These are phyloP conservation scores for Boloria selene DNA, from an alignment of 2,888 invertebrate species.

Conservation along the genomic window DNA sequence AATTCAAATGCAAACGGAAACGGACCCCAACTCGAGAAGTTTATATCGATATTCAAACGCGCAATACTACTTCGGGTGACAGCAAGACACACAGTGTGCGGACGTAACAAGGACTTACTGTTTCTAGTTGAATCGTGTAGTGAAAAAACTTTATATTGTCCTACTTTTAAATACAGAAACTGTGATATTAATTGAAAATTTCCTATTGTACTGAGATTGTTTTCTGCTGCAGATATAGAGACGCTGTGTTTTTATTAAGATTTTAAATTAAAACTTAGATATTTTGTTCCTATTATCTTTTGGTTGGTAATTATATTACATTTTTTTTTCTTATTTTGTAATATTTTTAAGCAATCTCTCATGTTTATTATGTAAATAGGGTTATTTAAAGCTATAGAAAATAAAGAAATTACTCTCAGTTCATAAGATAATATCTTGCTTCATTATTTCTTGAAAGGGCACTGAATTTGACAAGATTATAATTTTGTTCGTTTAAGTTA, in stretches of 20 bases:
- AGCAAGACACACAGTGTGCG: slow-evolving; percentile 80
- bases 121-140: slow-evolving; percentile 78
- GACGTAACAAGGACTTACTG: slow-evolving; percentile 82
- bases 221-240: slow-evolving; percentile 63
- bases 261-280: slow-evolving; percentile 14
- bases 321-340: background rate
- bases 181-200: slow-evolving; percentile 64
- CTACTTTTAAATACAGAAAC: slow-evolving; percentile 80
- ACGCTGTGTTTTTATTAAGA: slow-evolving; percentile 44
- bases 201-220: slow-evolving; percentile 19
- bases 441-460: background rate
- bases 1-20: slow-evolving; percentile 76
- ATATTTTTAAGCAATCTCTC: too few species aligned
- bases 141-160: slow-evolving; percentile 71
- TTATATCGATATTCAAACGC: slow-evolving; percentile 85
- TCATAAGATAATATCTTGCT: slow-evolving; percentile 1
- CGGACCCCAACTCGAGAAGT: slow-evolving; percentile 83
- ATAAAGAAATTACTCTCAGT: background rate
- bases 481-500: slow-evolving; percentile 3
- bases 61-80: slow-evolving; percentile 91
- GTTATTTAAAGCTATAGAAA: background rate
- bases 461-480: slow-evolving; percentile 14
- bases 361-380: too few species aligned
- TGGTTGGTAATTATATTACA: background rate
- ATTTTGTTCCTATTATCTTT: slow-evolving; percentile 9